Evolutionary conservation across 2,888 invertebrate genomes (phyloP).

Genomic region (Enchytraeus crypticus): DNA sequence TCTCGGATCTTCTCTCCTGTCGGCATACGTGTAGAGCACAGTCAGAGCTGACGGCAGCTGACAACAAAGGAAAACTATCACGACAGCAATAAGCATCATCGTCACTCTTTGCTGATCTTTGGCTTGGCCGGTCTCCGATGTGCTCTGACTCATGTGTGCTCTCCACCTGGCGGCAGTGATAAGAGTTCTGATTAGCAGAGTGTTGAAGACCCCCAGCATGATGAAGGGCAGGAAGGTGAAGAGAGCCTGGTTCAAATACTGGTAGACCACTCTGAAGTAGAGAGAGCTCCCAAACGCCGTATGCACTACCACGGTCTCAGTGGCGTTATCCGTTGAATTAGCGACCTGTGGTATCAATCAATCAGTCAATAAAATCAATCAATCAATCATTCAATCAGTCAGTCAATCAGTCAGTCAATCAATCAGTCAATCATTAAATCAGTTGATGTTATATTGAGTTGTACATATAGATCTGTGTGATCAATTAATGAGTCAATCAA

Average conservation of each 20-base stretch:
- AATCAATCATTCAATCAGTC: too few species aligned
- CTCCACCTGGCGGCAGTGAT: conserved; percentile 1
- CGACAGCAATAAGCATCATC: conserved; percentile 66
- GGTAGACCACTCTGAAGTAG: conserved; percentile 9
- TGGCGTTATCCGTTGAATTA: not conserved
- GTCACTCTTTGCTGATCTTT: conserved; percentile 57
- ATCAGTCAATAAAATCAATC: too few species aligned
- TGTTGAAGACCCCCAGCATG: conserved; percentile 64
- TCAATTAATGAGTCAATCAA: too few species aligned
- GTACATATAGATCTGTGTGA: too few species aligned
- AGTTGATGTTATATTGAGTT: too few species aligned
- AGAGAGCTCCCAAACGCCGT: not conserved
- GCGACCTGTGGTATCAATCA: not conserved
- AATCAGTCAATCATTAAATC: too few species aligned
- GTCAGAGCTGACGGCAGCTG: conserved; percentile 55
- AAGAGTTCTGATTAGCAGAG: conserved; percentile 55
- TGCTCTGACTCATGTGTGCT: conserved; percentile 52
- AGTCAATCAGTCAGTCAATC: too few species aligned
- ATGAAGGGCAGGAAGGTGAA: conserved; percentile 62
- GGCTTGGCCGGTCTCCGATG: conserved; percentile 15
- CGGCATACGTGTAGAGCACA: not conserved
- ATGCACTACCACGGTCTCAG: not conserved
- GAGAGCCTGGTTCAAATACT: conserved; percentile 30
- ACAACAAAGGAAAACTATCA: conserved; percentile 65
- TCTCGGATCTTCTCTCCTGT: too few species aligned